phyloP scores from a whole-genome alignment of 2,888 invertebrate genomes.

The Amblyjoppa fuscipennis region DNA sequence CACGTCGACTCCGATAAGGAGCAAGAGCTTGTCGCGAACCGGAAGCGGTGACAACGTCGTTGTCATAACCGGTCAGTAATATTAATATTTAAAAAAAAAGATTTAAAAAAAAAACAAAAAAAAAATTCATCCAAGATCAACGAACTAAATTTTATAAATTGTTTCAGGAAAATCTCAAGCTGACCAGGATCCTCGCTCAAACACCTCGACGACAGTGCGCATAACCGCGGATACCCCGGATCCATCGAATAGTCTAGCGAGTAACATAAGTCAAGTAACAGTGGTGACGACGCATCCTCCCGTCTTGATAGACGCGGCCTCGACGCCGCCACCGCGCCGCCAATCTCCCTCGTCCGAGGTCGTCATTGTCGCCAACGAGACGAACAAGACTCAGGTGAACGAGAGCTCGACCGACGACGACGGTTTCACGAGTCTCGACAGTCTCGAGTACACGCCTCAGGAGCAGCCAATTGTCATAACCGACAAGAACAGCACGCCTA shows the following conservation, averaged over 20 bases:
- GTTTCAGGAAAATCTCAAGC: conserved; percentile 76
- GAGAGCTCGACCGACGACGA: conserved; percentile 92
- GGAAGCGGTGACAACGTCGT: conserved; percentile 82
- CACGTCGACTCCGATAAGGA: conserved; percentile 82
- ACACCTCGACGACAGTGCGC: conserved; percentile 85
- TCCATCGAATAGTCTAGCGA: conserved; percentile 91
- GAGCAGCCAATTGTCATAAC: conserved; percentile 83
- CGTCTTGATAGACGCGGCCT: conserved; percentile 90
- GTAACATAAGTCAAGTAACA: conserved; percentile 92
- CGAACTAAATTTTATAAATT: background rate
- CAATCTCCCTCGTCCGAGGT: conserved; percentile 90
- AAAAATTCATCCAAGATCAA: background rate
- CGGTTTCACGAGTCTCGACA: conserved; percentile 91
- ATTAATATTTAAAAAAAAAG: background rate
- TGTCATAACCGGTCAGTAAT: conserved; percentile 81
- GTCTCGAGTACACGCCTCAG: conserved; percentile 88
- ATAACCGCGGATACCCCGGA: conserved; percentile 87
- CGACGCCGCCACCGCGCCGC: conserved; percentile 89
- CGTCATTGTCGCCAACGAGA: conserved; percentile 92
- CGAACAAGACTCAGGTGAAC: conserved; percentile 89
- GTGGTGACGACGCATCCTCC: conserved; percentile 94
- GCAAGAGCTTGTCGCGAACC: conserved; percentile 77
- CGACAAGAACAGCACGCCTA: conserved; percentile 77
- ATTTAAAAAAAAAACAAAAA: background rate
- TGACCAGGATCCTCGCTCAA: conserved; percentile 71